Conservation (phyloP, 2,888 invertebrate species). For the Diaperis boleti region DNA sequence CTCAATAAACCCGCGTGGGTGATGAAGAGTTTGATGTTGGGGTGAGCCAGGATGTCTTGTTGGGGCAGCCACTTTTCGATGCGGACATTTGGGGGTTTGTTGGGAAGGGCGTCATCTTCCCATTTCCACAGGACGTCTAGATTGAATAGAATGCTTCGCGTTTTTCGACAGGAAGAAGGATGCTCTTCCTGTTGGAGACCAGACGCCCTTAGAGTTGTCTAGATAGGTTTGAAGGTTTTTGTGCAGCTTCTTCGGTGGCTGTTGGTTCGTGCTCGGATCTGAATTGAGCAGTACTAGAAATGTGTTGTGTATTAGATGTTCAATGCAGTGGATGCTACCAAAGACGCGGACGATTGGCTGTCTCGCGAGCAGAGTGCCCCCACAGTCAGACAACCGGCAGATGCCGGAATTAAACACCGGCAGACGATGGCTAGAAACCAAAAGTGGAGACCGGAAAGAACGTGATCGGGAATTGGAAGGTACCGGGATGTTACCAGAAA, state of each 20-base stretch:
- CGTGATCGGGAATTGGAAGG: too few relatives aligned
- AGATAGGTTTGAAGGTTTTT: slow-evolving; percentile 67
- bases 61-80: slow-evolving; percentile 59
- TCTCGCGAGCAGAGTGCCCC: slow-evolving; percentile 44
- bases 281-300: slow-evolving; percentile 57
- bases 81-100: slow-evolving; percentile 62
- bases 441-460: too few relatives aligned
- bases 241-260: slow-evolving; percentile 56
- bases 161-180: slow-evolving; percentile 69
- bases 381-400: slow-evolving; percentile 1
- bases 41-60: slow-evolving; percentile 52
- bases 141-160: slow-evolving; percentile 69
- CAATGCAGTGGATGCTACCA: slow-evolving; percentile 49
- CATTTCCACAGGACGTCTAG: slow-evolving; percentile 78
- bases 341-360: slow-evolving; percentile 53
- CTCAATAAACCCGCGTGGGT: slow-evolving; percentile 36
- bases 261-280: slow-evolving; percentile 68
- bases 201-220: slow-evolving; percentile 70
- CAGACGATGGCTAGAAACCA: too few relatives aligned
- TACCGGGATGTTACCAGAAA: too few relatives aligned
- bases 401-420: neutral
- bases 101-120: slow-evolving; percentile 67
- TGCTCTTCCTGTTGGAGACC: slow-evolving; percentile 71
- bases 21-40: slow-evolving; percentile 34
- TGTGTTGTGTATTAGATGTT: slow-evolving; percentile 51